Evolutionary conservation across 1,140 invertebrate genomes (phyloP).

Genomic region (Heterodera carotae): DNA sequence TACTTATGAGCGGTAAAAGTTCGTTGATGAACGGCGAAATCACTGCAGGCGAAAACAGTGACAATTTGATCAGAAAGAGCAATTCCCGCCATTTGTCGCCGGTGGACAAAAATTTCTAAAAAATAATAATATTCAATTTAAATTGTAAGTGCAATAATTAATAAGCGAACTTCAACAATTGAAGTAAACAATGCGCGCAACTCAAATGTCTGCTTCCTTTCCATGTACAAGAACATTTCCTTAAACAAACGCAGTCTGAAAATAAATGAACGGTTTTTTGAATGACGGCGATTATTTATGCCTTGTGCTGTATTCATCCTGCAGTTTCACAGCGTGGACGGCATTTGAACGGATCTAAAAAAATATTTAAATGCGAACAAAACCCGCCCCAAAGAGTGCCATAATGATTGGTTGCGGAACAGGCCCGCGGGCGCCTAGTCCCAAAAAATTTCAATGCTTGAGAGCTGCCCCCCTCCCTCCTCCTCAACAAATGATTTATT

Average conservation of each 20-base stretch:
- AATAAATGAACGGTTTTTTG: not conserved
- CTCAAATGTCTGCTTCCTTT: slow-evolving; percentile 14
- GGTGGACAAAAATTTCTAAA: slow-evolving; percentile 20
- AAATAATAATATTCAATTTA: not conserved
- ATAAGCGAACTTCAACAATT: slow-evolving; percentile 14
- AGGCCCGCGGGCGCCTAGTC: too few species aligned
- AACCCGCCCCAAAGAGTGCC: too few species aligned
- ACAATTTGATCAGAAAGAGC: slow-evolving; percentile 28
- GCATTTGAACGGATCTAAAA: slow-evolving; percentile 12
- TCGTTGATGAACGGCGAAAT: slow-evolving; percentile 15
- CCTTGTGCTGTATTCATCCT: slow-evolving; percentile 22
- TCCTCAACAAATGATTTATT: too few species aligned
- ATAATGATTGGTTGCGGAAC: too few species aligned
- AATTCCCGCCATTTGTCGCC: slow-evolving; percentile 18
- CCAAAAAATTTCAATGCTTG: too few species aligned
- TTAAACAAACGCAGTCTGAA: slow-evolving; percentile 2
- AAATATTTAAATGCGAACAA: not conserved
- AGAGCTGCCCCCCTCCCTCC: too few species aligned
- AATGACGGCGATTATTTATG: not conserved
- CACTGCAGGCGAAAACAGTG: slow-evolving; percentile 12
- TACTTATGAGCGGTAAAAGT: slow-evolving; percentile 11
- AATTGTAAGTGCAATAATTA: not conserved
- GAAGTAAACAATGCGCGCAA: not conserved
- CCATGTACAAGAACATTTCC: slow-evolving; percentile 20
- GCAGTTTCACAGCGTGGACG: not conserved